phyloP scores from a whole-genome alignment of 1,140 invertebrate genomes.

The Scylla paramamosain region DNA sequence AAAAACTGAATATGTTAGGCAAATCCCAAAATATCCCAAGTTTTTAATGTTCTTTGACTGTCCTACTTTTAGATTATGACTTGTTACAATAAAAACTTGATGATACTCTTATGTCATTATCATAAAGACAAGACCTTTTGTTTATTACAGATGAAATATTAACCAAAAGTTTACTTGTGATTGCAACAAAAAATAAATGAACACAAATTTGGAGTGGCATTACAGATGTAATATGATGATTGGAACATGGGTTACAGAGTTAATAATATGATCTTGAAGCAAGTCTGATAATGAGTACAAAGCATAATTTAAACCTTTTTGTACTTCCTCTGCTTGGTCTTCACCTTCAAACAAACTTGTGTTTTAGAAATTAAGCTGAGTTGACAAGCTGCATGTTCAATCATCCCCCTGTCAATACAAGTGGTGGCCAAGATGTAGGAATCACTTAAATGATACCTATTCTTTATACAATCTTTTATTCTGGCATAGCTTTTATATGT shows the following conservation, averaged over 20 bases:
- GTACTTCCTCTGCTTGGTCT: background rate
- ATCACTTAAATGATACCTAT: background rate
- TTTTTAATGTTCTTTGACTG: background rate
- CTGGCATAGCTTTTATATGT: background rate
- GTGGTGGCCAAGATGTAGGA: background rate
- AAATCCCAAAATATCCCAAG: background rate
- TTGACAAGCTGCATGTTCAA: background rate
- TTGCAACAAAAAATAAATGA: too few relatives aligned
- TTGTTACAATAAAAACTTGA: constrained; percentile 16
- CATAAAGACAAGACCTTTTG: background rate
- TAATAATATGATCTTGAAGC: too few relatives aligned
- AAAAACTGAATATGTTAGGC: too few relatives aligned
- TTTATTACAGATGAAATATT: background rate
- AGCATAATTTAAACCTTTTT: too few relatives aligned
- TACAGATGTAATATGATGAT: too few relatives aligned
- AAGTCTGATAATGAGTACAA: too few relatives aligned
- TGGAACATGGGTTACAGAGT: too few relatives aligned
- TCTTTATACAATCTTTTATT: background rate
- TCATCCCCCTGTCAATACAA: background rate
- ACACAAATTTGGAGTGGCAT: too few relatives aligned
- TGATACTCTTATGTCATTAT: background rate
- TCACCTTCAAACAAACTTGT: background rate
- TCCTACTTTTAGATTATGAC: background rate
- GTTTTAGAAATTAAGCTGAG: background rate
- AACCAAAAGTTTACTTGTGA: too few relatives aligned